These are phyloP conservation scores for Ceratina japonica DNA, from an alignment of 1,140 invertebrate genomes.

Conservation along the genomic window DNA sequence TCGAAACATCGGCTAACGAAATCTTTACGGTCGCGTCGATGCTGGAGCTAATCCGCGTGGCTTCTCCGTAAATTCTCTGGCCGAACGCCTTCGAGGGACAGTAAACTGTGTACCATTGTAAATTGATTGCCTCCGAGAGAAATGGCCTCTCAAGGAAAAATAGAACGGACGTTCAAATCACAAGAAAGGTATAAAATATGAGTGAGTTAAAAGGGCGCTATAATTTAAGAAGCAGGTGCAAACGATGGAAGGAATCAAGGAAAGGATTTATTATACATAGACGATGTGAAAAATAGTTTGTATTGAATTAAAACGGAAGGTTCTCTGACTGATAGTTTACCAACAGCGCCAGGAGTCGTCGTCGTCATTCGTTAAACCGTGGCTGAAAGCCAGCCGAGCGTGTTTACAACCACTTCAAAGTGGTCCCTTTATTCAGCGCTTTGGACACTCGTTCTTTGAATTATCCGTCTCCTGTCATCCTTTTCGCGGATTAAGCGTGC, in stretches of 20 bases:
- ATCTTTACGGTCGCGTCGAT: neutral
- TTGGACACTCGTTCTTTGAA: neutral
- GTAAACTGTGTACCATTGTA: neutral
- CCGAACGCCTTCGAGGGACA: no score
- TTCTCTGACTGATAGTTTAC: neutral
- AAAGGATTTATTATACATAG: no score
- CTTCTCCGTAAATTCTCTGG: neutral
- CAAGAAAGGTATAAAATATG: no score
- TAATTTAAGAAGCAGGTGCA: no score
- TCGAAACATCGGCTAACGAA: neutral
- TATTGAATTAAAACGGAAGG: neutral
- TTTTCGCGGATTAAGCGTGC: slow-evolving; percentile 25
- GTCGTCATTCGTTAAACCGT: neutral
- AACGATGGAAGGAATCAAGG: no score
- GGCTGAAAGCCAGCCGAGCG: neutral
- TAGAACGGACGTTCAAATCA: no score
- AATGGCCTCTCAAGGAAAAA: no score
- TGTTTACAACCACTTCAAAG: slow-evolving; percentile 13
- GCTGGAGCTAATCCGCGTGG: neutral
- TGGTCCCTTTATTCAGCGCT: neutral
- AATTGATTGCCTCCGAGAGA: neutral
- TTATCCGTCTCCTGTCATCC: slow-evolving; percentile 17
- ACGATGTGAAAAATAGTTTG: neutral
- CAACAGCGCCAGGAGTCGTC: neutral
- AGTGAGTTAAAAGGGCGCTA: no score